Conservation (phyloP, 1,140 invertebrate genomes). For the Drosophila gunungcola region DNA sequence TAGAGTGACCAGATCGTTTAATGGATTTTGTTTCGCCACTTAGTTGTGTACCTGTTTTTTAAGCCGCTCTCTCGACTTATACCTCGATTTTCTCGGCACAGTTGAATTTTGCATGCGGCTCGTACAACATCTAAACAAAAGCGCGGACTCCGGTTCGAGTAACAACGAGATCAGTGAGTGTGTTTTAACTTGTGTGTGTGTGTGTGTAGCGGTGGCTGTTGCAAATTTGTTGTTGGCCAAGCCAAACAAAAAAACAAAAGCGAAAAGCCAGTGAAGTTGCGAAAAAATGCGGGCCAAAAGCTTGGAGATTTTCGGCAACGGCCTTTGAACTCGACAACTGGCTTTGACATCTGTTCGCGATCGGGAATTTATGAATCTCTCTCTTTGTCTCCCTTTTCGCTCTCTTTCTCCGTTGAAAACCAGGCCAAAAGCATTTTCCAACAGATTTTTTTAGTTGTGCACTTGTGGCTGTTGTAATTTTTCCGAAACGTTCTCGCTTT, state of each 20-base stretch:
- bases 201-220: conserved; percentile 8
- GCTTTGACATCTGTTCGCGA: conserved; percentile 61
- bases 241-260: conserved; percentile 22
- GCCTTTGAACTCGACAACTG: conserved; percentile 63
- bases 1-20: conserved; percentile 4
- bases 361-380: conserved; percentile 30
- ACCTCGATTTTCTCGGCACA: conserved; percentile 23
- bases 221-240: conserved; percentile 19
- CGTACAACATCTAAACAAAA: conserved; percentile 50
- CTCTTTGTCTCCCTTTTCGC: conserved; percentile 17
- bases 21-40: conserved; percentile 6
- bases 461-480: conserved; percentile 65
- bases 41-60: conserved; percentile 24
- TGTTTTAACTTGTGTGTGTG: conserved; percentile 9
- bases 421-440: conserved; percentile 74
- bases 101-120: conserved; percentile 66
- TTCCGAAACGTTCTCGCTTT: conserved; percentile 80
- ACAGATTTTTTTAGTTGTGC: conserved; percentile 56
- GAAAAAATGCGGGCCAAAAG: conserved; percentile 33
- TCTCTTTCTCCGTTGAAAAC: conserved; percentile 30
- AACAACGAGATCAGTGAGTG: conserved; percentile 43
- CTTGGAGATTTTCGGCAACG: conserved; percentile 36
- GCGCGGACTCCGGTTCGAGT: conserved; percentile 33
- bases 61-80: conserved; percentile 10
- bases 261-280: conserved; percentile 15